Evolutionary conservation across 2,113 vertebrate genomes (phyloP).

Genomic region (Marmota flaviventris): DNA sequence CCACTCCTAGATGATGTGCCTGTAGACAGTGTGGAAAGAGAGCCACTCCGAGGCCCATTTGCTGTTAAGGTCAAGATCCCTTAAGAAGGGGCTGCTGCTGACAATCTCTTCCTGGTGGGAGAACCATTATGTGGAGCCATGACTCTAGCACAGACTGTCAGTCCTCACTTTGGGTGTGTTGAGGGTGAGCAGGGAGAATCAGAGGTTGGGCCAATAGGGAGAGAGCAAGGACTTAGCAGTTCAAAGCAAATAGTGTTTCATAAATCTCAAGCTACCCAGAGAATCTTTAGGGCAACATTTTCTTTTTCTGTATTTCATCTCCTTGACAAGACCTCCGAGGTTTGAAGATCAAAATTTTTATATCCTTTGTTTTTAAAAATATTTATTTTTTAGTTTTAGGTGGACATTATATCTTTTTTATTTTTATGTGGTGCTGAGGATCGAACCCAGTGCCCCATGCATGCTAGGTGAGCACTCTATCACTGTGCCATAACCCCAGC

Average conservation of each 20-base stretch:
- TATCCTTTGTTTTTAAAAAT: background rate
- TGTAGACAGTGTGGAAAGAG: background rate
- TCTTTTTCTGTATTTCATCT: background rate
- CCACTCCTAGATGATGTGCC: background rate
- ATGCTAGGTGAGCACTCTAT: too few species aligned
- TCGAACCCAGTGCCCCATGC: too few species aligned
- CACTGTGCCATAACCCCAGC: too few species aligned
- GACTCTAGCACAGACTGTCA: background rate
- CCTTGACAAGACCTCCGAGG: background rate
- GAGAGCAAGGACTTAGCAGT: background rate
- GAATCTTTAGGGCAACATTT: background rate
- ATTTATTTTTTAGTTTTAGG: too few species aligned
- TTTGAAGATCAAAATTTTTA: background rate
- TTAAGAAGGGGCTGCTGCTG: background rate
- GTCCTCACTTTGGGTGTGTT: background rate
- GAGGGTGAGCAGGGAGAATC: background rate
- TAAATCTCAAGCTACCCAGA: background rate
- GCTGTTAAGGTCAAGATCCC: background rate
- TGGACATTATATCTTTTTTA: too few species aligned
- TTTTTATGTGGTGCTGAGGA: too few species aligned
- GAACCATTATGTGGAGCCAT: background rate
- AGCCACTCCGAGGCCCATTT: background rate
- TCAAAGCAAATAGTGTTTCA: background rate
- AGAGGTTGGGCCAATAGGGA: background rate
- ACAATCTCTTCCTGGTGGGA: background rate